phyloP scores from a whole-genome alignment of 2,113 vertebrate genomes.

The Chlorocebus sabaeus region DNA sequence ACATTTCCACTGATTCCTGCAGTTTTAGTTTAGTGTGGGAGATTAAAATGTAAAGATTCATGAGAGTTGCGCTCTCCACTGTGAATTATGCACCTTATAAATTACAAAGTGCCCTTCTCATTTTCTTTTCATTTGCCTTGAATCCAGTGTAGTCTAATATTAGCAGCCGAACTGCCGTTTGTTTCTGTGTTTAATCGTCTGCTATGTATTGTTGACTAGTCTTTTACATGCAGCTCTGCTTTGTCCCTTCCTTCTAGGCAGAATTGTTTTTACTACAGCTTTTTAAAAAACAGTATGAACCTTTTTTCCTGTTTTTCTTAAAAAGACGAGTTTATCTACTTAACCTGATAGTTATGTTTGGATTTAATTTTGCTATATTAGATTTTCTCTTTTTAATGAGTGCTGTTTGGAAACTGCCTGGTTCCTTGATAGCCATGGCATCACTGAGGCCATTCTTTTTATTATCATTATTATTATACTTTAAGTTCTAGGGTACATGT shows the following conservation, averaged over 20 bases:
- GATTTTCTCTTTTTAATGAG: background rate
- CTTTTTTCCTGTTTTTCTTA: background rate
- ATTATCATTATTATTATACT: too few relatives aligned
- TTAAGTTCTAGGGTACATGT: too few relatives aligned
- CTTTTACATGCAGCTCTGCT: background rate
- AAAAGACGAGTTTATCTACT: background rate
- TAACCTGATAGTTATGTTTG: background rate
- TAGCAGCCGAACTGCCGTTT: background rate
- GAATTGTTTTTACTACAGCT: background rate
- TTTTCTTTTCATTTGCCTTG: background rate
- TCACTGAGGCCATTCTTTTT: background rate
- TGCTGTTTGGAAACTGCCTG: background rate
- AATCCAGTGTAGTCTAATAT: background rate
- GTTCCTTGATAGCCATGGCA: background rate
- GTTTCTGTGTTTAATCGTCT: background rate
- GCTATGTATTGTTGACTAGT: background rate
- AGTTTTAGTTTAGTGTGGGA: background rate
- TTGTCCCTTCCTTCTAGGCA: background rate
- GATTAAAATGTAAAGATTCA: conserved; percentile 24
- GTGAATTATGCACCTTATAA: background rate
- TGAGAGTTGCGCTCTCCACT: background rate
- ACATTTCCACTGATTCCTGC: background rate
- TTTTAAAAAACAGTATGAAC: background rate
- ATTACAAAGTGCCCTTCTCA: background rate
- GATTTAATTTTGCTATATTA: background rate